These are phyloP conservation scores for Meloidogyne exigua DNA, from an alignment of 1,140 invertebrate species.

Conservation along the genomic window DNA sequence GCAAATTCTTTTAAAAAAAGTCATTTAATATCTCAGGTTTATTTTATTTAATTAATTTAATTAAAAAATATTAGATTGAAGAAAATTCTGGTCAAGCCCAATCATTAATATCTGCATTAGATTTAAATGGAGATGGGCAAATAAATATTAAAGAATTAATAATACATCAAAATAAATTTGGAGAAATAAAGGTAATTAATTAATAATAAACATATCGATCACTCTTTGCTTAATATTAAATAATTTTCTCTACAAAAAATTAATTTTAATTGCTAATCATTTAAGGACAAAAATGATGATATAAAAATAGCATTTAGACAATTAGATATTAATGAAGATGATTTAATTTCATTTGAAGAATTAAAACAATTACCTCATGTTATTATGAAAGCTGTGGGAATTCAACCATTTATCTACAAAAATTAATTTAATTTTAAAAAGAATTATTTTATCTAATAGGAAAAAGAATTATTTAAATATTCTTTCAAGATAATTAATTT, in stretches of 20 bases:
- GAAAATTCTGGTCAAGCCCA: conserved; percentile 23
- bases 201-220: not conserved
- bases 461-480: no score
- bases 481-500: no score
- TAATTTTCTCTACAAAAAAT: not conserved
- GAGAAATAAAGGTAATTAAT: not conserved
- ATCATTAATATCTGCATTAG: conserved; percentile 29
- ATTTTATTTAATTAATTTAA: no score
- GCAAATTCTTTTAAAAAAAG: conserved; percentile 18
- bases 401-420: conserved; percentile 3
- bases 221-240: no score
- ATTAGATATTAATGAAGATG: conserved; percentile 24
- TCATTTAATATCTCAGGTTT: not conserved
- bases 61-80: conserved; percentile 9
- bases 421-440: no score
- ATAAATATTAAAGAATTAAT: conserved; percentile 18
- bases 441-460: no score
- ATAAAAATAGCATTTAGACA: conserved; percentile 2
- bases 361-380: conserved; percentile 27
- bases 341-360: conserved; percentile 24
- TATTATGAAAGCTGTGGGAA: conserved; percentile 14
- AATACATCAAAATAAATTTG: conserved; percentile 10
- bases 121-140: conserved; percentile 19
- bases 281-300: not conserved
- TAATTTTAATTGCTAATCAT: not conserved